Conservation (phyloP, 2,888 invertebrate genomes). For the Omphaloscelis lunosa region DNA sequence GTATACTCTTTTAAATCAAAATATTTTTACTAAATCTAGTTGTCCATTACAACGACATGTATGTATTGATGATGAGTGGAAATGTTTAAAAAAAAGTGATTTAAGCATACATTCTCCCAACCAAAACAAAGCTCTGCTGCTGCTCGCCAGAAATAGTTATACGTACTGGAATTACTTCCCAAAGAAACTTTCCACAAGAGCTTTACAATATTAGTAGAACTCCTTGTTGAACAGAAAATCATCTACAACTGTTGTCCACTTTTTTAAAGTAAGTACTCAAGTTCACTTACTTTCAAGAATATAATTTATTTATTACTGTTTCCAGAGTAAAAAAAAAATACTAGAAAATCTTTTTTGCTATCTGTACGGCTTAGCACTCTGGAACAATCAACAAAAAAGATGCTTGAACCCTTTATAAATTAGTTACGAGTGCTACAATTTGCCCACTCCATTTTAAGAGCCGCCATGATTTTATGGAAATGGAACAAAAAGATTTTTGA, state of each 20-base stretch:
- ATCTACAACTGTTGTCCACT: conserved; percentile 24
- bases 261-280: conserved; percentile 30
- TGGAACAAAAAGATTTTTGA: conserved; percentile 49
- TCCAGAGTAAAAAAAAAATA: conserved; percentile 25
- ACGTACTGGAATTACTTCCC: conserved; percentile 2
- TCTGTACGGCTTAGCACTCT: conserved; percentile 15
- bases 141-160: background rate
- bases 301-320: conserved; percentile 26
- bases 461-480: conserved; percentile 43
- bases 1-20: background rate
- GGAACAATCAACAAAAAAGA: conserved; percentile 30
- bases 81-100: background rate
- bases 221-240: conserved; percentile 16
- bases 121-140: background rate
- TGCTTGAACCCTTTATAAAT: conserved; percentile 50
- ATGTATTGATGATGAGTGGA: background rate
- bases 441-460: conserved; percentile 40
- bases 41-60: background rate
- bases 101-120: background rate
- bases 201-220: conserved; percentile 11
- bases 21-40: background rate
- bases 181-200: conserved; percentile 20
- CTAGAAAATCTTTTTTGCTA: background rate
- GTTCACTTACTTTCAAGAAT: conserved; percentile 27
- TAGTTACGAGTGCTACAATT: conserved; percentile 50